phyloP scores from a whole-genome alignment of 2,888 invertebrate genomes.

The Drosophila borborema region DNA sequence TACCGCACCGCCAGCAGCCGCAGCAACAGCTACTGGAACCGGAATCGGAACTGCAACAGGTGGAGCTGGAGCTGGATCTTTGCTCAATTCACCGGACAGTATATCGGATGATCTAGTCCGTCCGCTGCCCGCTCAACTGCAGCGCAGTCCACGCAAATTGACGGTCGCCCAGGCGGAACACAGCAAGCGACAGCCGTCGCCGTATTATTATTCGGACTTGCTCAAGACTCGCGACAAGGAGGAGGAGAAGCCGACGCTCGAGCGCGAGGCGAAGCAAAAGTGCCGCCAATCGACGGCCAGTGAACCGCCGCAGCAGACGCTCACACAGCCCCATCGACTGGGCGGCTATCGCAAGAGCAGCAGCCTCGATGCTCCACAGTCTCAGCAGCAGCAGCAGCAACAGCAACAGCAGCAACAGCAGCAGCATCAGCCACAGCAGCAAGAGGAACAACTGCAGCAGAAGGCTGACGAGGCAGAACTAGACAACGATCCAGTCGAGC shows the following conservation, averaged over 20 bases:
- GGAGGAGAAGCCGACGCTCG: slow-evolving; percentile 66
- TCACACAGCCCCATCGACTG: slow-evolving; percentile 69
- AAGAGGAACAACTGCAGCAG: slow-evolving; percentile 12
- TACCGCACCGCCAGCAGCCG: slow-evolving; percentile 17
- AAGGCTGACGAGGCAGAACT: slow-evolving; percentile 5
- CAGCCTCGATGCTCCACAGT: slow-evolving; percentile 89
- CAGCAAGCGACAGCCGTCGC: slow-evolving; percentile 90
- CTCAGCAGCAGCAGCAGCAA: slow-evolving; percentile 17
- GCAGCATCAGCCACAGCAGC: background rate
- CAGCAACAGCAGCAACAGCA: slow-evolving; percentile 6
- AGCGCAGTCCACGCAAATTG: slow-evolving; percentile 84
- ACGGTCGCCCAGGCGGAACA: slow-evolving; percentile 77
- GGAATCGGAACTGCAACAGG: background rate
- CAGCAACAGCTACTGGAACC: slow-evolving; percentile 15
- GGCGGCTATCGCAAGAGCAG: slow-evolving; percentile 89
- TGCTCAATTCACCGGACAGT: slow-evolving; percentile 90
- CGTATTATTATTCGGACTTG: slow-evolving; percentile 93
- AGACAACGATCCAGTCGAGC: slow-evolving; percentile 17
- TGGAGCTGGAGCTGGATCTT: slow-evolving; percentile 79
- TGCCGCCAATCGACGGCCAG: slow-evolving; percentile 85
- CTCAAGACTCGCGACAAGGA: slow-evolving; percentile 85
- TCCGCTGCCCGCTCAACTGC: slow-evolving; percentile 84
- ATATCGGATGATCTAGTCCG: slow-evolving; percentile 86
- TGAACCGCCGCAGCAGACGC: slow-evolving; percentile 84
- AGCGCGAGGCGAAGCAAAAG: slow-evolving; percentile 79